Evolutionary conservation across 2,113 vertebrate species (phyloP).

Genomic region (Taxidea taxus): DNA sequence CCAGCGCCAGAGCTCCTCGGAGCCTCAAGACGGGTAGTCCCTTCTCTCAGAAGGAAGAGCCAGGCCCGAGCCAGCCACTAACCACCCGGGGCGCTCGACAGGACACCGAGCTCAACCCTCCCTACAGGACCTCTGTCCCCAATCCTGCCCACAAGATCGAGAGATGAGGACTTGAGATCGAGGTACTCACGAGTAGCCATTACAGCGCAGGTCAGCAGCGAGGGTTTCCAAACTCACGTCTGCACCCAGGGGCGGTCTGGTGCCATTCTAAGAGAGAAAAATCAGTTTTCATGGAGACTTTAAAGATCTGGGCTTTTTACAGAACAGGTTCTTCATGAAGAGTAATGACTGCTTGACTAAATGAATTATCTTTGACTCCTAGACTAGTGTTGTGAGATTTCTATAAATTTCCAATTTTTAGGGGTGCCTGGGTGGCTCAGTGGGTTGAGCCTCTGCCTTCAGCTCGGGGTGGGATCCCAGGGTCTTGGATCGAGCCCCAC

Average conservation of each 20-base stretch:
- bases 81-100: background rate
- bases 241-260: constrained; percentile 85
- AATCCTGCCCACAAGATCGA: background rate
- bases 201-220: constrained; percentile 86
- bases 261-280: constrained; percentile 85
- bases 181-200: constrained; percentile 92
- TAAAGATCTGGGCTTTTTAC: background rate
- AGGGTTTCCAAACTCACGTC: constrained; percentile 91
- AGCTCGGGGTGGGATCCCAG: too few relatives aligned
- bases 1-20: background rate
- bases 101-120: background rate
- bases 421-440: too few relatives aligned
- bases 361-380: background rate
- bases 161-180: background rate
- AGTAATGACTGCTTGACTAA: background rate
- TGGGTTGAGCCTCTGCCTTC: too few relatives aligned
- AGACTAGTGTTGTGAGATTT: background rate
- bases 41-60: background rate
- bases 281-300: background rate
- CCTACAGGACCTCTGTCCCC: background rate
- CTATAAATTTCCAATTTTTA: background rate
- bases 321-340: background rate
- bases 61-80: background rate
- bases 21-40: background rate
- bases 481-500: too few relatives aligned